Conservation (phyloP, 64 coral and sea anemone genomes). For the Astreopora myriophthalma region DNA sequence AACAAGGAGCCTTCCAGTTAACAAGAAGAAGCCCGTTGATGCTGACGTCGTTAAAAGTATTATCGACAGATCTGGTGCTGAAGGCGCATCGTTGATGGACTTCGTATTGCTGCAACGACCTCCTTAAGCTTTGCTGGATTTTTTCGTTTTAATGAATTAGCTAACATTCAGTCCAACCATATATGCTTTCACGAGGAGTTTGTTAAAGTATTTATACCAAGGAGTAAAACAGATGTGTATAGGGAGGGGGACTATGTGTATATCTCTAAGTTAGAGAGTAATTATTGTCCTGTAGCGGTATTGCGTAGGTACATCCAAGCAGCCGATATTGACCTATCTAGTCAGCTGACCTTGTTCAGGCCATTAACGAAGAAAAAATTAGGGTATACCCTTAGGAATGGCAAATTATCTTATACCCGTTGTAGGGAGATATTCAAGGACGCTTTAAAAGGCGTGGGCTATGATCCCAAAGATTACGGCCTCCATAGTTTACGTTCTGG, state of each 20-base stretch:
- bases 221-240: slow-evolving; percentile 23
- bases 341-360: no score
- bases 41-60: no score
- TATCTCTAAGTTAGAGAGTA: not conserved
- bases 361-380: no score
- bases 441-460: no score
- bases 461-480: no score
- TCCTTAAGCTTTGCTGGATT: slow-evolving; percentile 12
- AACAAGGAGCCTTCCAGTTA: not conserved
- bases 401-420: no score
- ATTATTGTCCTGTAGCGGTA: slow-evolving; percentile 26
- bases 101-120: not conserved
- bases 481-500: no score
- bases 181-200: not conserved
- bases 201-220: slow-evolving; percentile 15
- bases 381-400: no score
- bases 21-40: not conserved
- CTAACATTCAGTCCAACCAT: not conserved
- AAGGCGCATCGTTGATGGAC: not conserved
- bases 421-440: no score
- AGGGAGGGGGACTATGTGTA: slow-evolving; percentile 46
- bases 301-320: slow-evolving; percentile 27
- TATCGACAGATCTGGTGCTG: not conserved
- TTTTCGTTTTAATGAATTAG: slow-evolving; percentile 14
- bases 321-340: not conserved